Conservation (phyloP, 1,140 invertebrate species). For the Drosophila teissieri region DNA sequence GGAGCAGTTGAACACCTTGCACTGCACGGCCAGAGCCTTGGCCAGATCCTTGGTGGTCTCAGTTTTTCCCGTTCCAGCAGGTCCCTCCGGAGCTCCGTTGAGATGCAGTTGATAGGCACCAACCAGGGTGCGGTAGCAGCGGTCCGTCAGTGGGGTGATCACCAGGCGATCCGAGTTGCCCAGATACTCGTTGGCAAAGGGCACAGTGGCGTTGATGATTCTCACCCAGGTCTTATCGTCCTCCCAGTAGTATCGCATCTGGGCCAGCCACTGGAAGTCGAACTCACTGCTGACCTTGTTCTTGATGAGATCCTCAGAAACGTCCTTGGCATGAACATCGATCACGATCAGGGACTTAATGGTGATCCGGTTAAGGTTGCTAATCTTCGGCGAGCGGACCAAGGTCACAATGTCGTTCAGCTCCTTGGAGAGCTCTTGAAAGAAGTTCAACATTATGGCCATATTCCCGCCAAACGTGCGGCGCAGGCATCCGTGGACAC, state of each 20-base stretch:
- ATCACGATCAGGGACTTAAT: constrained; percentile 95
- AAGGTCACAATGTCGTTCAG: constrained; percentile 88
- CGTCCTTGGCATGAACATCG: constrained; percentile 96
- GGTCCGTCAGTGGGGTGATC: constrained; percentile 92
- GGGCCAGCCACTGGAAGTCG: constrained; percentile 96
- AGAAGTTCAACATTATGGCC: constrained; percentile 86
- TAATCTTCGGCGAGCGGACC: constrained; percentile 86
- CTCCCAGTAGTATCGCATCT: constrained; percentile 96
- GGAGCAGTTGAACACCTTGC: constrained; percentile 97
- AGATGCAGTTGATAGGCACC: constrained; percentile 94
- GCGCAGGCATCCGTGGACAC: constrained; percentile 89
- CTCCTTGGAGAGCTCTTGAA: constrained; percentile 86
- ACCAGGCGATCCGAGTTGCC: constrained; percentile 91
- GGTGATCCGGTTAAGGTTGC: constrained; percentile 89
- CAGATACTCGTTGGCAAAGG: constrained; percentile 96
- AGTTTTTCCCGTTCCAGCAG: constrained; percentile 95
- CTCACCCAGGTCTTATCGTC: constrained; percentile 91
- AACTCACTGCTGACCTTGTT: constrained; percentile 89
- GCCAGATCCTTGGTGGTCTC: constrained; percentile 96
- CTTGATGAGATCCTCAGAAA: constrained; percentile 90
- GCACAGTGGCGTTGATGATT: constrained; percentile 94
- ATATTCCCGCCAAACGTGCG: constrained; percentile 85
- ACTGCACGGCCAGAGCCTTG: constrained; percentile 95
- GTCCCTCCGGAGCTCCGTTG: constrained; percentile 95
- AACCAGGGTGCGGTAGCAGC: constrained; percentile 94